Base-by-base conservation (phyloP, 2,797 vertebrate species). In the Sebastes cheni region DNA sequence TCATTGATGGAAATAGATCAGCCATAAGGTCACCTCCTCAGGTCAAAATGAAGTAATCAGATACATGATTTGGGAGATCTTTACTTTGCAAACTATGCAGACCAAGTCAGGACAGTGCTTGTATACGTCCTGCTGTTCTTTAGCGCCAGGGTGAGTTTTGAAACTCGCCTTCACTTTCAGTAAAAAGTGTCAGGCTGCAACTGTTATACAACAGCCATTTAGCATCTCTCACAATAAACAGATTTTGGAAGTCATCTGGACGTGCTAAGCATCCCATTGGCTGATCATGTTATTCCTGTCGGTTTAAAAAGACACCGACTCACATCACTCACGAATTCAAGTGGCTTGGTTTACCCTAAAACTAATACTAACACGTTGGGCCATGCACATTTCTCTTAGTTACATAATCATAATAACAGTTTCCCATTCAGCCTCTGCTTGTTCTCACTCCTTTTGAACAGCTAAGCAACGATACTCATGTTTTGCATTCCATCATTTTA, bases 11-110 rank as follows among this genome's bases (percentile, higher is more conserved):
- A 86, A 88, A 80, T 74, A 52, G 74, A 82, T 81, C 86, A 91
- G 93, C 93, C 93, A 92, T 93, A 89, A 59, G 18, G 80, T 79
- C 73, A 81, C 82, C 87, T 75, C 82, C 90, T 94, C 93, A 95
- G 94, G 93, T 91, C 83, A 86, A 76, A 76, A 86, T 13, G 29
- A 59, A 85, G 46, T 81, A 46, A 79, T 89, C 60, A 18, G 55
- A 74, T 56, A 30, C 22, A 52, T 60, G 27, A 82, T 88, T 79
- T 88, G 60, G 65, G 36, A 81, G 77, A 80, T 73, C 65, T 66
- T 87, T 81, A 83, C 77, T 90, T 89, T 84, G 72, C 71, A 64
- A 90, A 82, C 91, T 91, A 92, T 94, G 93, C 93, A 93, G 90
- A 85, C 83, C 22, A 75, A 70, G 68, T 85, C 82, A 76, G 82